A percentile compares a stretch with the other conserved stretches of the same genome.
phyloP scores from a whole-genome alignment of 2,113 vertebrate genomes.

The Pseudonaja textilis region DNA sequence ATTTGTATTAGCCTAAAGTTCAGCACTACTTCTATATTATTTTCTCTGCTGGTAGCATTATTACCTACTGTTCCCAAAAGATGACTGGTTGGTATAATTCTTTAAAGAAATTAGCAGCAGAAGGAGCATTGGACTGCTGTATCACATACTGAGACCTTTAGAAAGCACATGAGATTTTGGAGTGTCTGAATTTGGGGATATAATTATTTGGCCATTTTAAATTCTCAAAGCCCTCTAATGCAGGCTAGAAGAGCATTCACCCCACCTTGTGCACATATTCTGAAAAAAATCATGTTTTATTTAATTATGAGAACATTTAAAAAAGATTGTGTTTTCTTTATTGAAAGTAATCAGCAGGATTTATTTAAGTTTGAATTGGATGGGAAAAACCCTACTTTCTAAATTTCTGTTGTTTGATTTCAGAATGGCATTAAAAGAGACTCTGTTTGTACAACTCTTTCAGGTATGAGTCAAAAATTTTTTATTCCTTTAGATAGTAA shows the following conservation, averaged over 20 bases:
- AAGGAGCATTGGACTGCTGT: neutral
- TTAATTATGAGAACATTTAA: neutral
- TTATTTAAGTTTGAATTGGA: neutral
- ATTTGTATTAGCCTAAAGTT: neutral
- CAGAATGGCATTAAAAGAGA: conserved; percentile 22
- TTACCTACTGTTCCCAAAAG: neutral
- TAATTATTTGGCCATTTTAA: neutral
- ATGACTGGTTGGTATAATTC: neutral
- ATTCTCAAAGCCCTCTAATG: neutral
- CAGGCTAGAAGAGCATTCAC: neutral
- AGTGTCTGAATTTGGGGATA: neutral
- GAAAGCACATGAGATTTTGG: neutral
- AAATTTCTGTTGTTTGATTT: conserved; percentile 39
- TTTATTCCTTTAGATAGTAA: neutral
- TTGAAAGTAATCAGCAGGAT: neutral
- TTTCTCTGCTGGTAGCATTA: neutral
- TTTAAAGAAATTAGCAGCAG: neutral
- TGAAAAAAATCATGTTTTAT: neutral
- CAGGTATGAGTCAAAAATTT: conserved; percentile 52
- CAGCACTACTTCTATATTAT: neutral
- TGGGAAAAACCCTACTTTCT: neutral
- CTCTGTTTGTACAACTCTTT: neutral
- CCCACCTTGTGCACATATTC: neutral
- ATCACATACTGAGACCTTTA: neutral
- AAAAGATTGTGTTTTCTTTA: neutral